Base-by-base conservation (phyloP, 1,140 invertebrate species). In the Elymnias hypermnestra region DNA sequence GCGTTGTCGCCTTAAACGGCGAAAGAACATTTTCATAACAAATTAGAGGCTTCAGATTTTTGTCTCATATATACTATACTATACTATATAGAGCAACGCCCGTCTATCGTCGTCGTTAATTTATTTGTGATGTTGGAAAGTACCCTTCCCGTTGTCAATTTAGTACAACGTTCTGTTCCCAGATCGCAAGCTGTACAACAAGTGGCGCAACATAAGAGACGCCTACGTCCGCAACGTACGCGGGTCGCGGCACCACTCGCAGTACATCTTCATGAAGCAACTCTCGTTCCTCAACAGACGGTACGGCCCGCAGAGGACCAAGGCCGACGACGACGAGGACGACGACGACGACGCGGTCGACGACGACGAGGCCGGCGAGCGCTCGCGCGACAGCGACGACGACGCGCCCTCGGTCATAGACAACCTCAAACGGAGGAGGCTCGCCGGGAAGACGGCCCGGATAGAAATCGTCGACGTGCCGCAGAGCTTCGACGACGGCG, bases 121-220 rank as follows among this genome's bases (percentile, higher is more conserved):
- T n/a, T n/a, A n/a, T n/a, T n/a, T n/a, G n/a, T n/a, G n/a, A n/a
- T n/a, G n/a, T n/a, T n/a, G n/a, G n/a, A n/a, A n/a, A n/a, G n/a
- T n/a, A n/a, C n/a, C n/a, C n/a, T n/a, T n/a, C n/a, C n/a, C n/a
- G n/a, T n/a, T n/a, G n/a, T n/a, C n/a, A n/a, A n/a, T n/a, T n/a
- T n/a, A n/a, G n/a, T n/a, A n/a, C n/a, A n/a, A n/a, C n/a, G n/a
- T n/a, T n/a, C n/a, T n/a, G n/a, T n/a, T n/a, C n/a, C n/a, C 62
- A 75, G 72, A 60, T 51, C 57, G 56, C 37, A 75, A 66, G 51
- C 47, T 75, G 19, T 46, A 71, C 39, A 46, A 59, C 40, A 75
- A 78, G 64, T 79, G 75, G 75, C 61, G 75, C 5, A 76, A 76
- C 51, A 68, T 79, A 18, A 52, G 72, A 6, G 75, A 79, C 50